A percentile compares a stretch with the other conserved stretches of the same genome.
These are phyloP conservation scores for Marisa cornuarietis DNA, from an alignment of 1,140 invertebrate genomes.

Conservation along the genomic window DNA sequence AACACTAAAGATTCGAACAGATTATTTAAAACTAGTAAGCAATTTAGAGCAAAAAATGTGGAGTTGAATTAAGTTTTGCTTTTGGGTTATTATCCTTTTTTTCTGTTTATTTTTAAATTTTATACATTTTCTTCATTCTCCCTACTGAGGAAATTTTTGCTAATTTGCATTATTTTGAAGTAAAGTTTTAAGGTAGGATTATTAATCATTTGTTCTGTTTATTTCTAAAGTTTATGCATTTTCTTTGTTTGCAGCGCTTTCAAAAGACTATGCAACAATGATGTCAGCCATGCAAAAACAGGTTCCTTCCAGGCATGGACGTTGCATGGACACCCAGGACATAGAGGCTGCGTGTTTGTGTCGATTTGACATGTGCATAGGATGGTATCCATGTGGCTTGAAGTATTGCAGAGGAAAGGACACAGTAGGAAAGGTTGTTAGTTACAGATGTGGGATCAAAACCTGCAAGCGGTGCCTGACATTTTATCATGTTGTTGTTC, in stretches of 20 bases:
- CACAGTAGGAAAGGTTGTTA: conserved; percentile 71
- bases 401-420: conserved; percentile 89
- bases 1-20: too few species aligned
- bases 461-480: conserved; percentile 90
- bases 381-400: conserved; percentile 91
- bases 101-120: too few species aligned
- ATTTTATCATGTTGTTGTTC: conserved; percentile 84
- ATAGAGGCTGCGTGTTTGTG: conserved; percentile 76
- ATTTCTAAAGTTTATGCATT: too few species aligned
- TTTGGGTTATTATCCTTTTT: background rate
- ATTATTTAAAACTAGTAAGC: too few species aligned
- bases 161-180: background rate
- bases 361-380: conserved; percentile 83
- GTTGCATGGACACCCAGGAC: conserved; percentile 56
- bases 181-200: conserved; percentile 2
- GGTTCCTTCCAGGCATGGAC: conserved; percentile 48
- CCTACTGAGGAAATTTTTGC: too few species aligned
- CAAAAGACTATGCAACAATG: conserved; percentile 49
- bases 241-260: conserved; percentile 44
- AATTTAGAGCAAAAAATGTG: too few species aligned
- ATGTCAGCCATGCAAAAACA: conserved; percentile 50
- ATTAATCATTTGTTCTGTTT: background rate
- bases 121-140: conserved; percentile 18
- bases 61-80: background rate
- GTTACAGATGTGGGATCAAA: conserved; percentile 92